Conservation (phyloP, 2,113 vertebrate species). For the Sisor rabdophorus region DNA sequence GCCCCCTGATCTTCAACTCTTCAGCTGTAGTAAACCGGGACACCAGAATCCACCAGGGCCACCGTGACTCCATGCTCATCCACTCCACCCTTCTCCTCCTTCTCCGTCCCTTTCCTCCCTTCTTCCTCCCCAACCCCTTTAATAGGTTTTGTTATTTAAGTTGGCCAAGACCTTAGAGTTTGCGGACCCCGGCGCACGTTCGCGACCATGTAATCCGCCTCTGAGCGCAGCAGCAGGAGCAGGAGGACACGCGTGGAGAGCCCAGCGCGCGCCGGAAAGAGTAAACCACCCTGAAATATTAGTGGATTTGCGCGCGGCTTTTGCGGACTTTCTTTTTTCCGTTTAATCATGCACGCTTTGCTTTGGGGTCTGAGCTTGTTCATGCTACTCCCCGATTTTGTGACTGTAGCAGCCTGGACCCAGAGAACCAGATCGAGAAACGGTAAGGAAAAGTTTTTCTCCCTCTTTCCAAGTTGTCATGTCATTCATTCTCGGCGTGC, state of each 20-base stretch:
- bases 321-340: not conserved
- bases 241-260: not conserved
- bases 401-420: constrained; percentile 69
- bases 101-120: not conserved
- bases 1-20: not conserved
- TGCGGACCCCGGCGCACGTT: constrained; percentile 63
- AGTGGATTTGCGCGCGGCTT: constrained; percentile 22
- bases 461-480: not conserved
- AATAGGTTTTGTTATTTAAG: constrained; percentile 52
- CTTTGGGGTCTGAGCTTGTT: constrained; percentile 85
- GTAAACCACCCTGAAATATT: constrained; percentile 2
- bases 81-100: constrained; percentile 60
- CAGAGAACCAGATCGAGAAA: constrained; percentile 75
- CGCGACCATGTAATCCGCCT: constrained; percentile 58
- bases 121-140: not conserved
- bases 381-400: constrained; percentile 76
- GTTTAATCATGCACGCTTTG: constrained; percentile 86
- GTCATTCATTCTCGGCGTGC: constrained; percentile 31
- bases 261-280: constrained; percentile 48
- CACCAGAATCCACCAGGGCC: constrained; percentile 59
- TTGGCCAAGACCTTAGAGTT: constrained; percentile 63
- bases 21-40: constrained; percentile 26
- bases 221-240: constrained; percentile 34
- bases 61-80: constrained; percentile 56
- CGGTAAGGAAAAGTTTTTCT: constrained; percentile 71